Evolutionary conservation across 2,113 vertebrate genomes (phyloP).

Genomic region (Nematolebias whitei): DNA sequence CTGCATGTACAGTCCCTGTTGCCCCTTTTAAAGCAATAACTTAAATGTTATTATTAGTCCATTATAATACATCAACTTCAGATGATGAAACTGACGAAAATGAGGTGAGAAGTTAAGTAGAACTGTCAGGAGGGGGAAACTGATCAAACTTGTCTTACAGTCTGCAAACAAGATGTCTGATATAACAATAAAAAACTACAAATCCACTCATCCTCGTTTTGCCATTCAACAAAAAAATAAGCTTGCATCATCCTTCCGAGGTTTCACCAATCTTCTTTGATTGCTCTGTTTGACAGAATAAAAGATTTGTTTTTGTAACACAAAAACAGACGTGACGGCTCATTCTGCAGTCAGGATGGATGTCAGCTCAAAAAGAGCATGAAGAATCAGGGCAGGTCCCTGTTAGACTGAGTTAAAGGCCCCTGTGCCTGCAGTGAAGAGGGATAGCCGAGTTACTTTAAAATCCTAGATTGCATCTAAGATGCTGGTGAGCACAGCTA

Average conservation of each 20-base stretch:
- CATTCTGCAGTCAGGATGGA: conserved; percentile 37
- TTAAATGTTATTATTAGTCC: too few species aligned
- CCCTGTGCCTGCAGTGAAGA: conserved; percentile 25
- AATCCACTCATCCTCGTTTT: conserved; percentile 1
- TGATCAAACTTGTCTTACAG: neutral
- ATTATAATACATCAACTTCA: neutral
- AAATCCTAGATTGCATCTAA: conserved; percentile 52
- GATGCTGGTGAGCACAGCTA: conserved; percentile 36
- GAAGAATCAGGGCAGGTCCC: conserved; percentile 42
- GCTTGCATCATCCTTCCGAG: conserved; percentile 29
- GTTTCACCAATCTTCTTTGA: conserved; percentile 24
- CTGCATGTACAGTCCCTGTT: neutral
- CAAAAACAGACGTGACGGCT: conserved; percentile 44
- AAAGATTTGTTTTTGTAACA: conserved; percentile 41
- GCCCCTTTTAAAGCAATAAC: neutral
- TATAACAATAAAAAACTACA: conserved; percentile 14
- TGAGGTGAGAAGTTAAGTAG: neutral
- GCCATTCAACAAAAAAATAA: conserved; percentile 14
- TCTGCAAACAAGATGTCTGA: conserved; percentile 14
- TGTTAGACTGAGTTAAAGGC: conserved; percentile 41
- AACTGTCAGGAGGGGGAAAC: neutral
- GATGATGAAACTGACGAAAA: neutral
- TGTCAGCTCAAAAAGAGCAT: conserved; percentile 44
- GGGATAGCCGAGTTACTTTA: conserved; percentile 33
- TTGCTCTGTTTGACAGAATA: conserved; percentile 48